Conservation (phyloP, 2,797 vertebrate species). For the Xiphorhynchus erythropygius region DNA sequence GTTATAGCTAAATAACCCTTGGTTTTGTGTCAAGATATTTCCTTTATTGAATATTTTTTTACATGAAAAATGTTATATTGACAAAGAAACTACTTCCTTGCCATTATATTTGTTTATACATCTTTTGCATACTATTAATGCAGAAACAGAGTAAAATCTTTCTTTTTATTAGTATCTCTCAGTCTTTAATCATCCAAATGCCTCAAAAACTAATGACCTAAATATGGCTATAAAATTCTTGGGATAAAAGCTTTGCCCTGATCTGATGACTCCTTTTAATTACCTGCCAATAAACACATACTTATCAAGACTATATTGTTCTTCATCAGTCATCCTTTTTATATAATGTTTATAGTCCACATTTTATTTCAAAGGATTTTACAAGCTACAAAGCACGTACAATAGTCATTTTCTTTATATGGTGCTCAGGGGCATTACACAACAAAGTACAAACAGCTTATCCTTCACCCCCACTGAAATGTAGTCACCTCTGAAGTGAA, state of each 20-base stretch:
- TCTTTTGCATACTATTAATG: background rate
- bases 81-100: background rate
- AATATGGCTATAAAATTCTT: conserved; percentile 14
- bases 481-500: conserved; percentile 9
- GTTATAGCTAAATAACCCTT: background rate
- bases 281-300: conserved; percentile 33
- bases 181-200: conserved; percentile 19
- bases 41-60: background rate
- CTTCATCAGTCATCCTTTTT: conserved; percentile 28
- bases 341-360: conserved; percentile 23
- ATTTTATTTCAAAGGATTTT: conserved; percentile 39
- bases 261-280: conserved; percentile 34
- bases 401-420: conserved; percentile 39
- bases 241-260: conserved; percentile 22
- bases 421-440: background rate
- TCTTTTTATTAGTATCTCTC: conserved; percentile 3
- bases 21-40: background rate
- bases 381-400: conserved; percentile 16
- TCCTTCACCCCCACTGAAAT: conserved; percentile 8
- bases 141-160: background rate
- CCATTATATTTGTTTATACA: background rate
- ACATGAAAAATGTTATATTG: background rate
- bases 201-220: background rate
- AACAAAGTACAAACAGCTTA: conserved; percentile 31
- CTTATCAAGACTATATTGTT: conserved; percentile 20